These are phyloP conservation scores for Bovichtus diacanthus DNA, from an alignment of 2,797 vertebrate species.

Conservation along the genomic window DNA sequence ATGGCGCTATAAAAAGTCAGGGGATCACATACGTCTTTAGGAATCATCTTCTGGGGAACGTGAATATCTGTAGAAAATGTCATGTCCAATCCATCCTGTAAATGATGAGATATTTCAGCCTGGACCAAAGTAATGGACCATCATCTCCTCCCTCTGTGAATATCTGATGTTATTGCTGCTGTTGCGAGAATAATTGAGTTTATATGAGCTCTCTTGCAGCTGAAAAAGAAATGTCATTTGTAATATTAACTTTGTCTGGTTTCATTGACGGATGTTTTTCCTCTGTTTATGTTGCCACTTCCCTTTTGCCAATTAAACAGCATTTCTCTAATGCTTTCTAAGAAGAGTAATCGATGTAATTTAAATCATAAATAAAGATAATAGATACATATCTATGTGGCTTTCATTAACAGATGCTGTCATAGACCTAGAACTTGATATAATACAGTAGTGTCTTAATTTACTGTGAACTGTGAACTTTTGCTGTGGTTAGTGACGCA, in stretches of 20 bases:
- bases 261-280: conserved; percentile 43
- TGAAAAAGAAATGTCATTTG: conserved; percentile 50
- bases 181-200: conserved; percentile 56
- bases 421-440: not conserved
- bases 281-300: conserved; percentile 27
- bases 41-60: not conserved
- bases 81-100: not conserved
- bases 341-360: conserved; percentile 13
- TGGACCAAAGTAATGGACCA: not conserved
- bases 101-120: not conserved
- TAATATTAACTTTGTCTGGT: conserved; percentile 36
- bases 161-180: conserved; percentile 54
- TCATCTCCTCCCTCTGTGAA: conserved; percentile 12
- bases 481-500: conserved; percentile 17
- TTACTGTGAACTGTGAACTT: not conserved
- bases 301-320: conserved; percentile 12
- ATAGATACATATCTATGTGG: not conserved
- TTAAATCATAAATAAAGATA: conserved; percentile 2
- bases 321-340: not conserved
- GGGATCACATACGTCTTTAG: too few relatives aligned
- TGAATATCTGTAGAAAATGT: not conserved
- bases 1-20: too few relatives aligned
- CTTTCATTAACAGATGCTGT: not conserved
- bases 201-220: conserved; percentile 54
- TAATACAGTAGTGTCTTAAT: not conserved